Evolutionary conservation across 2,888 invertebrate genomes (phyloP).

Genomic region (Luperina nickerlii): DNA sequence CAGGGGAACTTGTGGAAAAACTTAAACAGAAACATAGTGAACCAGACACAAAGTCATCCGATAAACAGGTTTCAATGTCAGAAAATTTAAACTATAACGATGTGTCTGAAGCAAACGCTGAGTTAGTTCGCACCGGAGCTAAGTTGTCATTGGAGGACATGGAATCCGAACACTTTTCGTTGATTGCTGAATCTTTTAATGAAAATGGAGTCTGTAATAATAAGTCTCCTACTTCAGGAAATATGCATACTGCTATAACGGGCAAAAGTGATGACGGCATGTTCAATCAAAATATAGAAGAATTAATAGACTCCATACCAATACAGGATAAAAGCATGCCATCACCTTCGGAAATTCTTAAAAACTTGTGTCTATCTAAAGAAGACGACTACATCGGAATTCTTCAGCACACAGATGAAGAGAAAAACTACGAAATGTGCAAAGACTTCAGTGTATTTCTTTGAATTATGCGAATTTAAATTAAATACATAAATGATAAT

Average conservation of each 20-base stretch:
- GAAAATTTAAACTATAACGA: constrained; percentile 71
- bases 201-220: constrained; percentile 61
- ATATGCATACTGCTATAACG: constrained; percentile 37
- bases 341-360: constrained; percentile 92
- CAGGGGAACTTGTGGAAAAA: constrained; percentile 87
- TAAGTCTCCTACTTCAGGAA: constrained; percentile 13
- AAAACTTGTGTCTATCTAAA: constrained; percentile 91
- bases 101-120: constrained; percentile 85
- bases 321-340: constrained; percentile 88
- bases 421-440: constrained; percentile 68
- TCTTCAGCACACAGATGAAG: constrained; percentile 63
- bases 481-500: not conserved
- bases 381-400: constrained; percentile 81
- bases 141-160: constrained; percentile 87
- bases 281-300: constrained; percentile 82
- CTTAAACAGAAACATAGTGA: constrained; percentile 83
- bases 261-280: constrained; percentile 72
- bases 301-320: constrained; percentile 78
- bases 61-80: constrained; percentile 39
- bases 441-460: constrained; percentile 75
- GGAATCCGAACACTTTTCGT: constrained; percentile 85
- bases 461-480: constrained; percentile 41
- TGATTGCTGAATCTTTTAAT: constrained; percentile 78
- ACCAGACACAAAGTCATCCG: constrained; percentile 47
- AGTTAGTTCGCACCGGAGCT: constrained; percentile 85